Conservation (phyloP, 2,797 vertebrate genomes). For the Pterois miles region DNA sequence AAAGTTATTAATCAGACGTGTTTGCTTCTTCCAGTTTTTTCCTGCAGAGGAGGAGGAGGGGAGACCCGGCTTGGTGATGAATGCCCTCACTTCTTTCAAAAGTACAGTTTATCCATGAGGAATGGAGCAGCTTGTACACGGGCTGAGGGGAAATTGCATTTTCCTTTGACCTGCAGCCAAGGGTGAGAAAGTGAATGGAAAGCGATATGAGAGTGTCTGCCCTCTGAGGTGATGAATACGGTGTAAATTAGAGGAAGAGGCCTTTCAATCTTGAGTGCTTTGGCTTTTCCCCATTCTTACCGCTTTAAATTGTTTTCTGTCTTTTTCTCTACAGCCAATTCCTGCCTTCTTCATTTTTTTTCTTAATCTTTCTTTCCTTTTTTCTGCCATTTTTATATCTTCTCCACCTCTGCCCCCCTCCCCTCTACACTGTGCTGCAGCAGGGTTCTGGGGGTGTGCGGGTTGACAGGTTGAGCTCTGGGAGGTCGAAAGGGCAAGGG, state of each 20-base stretch:
- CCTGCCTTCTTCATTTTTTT: constrained; percentile 38
- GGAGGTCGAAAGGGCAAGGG: constrained; percentile 72
- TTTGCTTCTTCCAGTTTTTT: constrained; percentile 55
- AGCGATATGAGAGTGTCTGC: constrained; percentile 69
- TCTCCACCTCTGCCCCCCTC: constrained; percentile 2
- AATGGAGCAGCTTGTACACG: constrained; percentile 67
- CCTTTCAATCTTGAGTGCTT: constrained; percentile 65
- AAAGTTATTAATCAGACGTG: constrained; percentile 75
- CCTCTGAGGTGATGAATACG: constrained; percentile 74
- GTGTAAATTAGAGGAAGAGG: constrained; percentile 71
- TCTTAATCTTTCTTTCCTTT: constrained; percentile 35
- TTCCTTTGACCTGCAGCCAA: constrained; percentile 75
- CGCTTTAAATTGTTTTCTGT: constrained; percentile 64
- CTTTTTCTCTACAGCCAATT: constrained; percentile 45
- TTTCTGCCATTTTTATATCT: constrained; percentile 31
- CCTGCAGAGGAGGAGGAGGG: constrained; percentile 33
- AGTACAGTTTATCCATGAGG: constrained; percentile 81
- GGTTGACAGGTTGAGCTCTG: constrained; percentile 74
- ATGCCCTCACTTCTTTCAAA: constrained; percentile 78
- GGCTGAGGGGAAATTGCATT: constrained; percentile 77
- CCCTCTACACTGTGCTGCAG: constrained; percentile 8
- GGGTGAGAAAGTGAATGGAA: constrained; percentile 74
- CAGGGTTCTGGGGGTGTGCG: constrained; percentile 14
- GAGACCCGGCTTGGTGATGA: constrained; percentile 70
- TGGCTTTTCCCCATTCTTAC: constrained; percentile 43